phyloP scores from a whole-genome alignment of 2,113 vertebrate species.

The zebrafish (Danio rerio) region DNA sequence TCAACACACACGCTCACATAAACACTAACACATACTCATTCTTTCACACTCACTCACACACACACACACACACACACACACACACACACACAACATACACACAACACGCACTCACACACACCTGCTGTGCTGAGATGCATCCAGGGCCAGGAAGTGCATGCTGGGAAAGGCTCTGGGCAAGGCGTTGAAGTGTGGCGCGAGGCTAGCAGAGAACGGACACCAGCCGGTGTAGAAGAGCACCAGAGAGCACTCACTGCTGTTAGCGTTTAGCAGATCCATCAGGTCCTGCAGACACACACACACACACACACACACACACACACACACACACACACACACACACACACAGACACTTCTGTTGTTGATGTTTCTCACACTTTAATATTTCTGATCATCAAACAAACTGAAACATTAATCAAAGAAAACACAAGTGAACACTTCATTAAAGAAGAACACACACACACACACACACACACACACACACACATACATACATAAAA shows the following conservation, averaged over 20 bases:
- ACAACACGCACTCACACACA: slow-evolving; percentile 56
- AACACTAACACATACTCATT: not conserved
- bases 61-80: no score
- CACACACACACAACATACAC: no score
- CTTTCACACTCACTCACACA: not conserved
- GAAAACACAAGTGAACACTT: no score
- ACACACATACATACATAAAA: no score
- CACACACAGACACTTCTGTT: no score
- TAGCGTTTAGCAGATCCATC: slow-evolving; percentile 94
- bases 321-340: no score
- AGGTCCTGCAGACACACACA: slow-evolving; percentile 82
- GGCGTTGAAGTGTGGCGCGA: slow-evolving; percentile 96
- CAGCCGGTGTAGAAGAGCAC: slow-evolving; percentile 94
- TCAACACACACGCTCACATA: not conserved
- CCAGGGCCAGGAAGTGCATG: slow-evolving; percentile 91
- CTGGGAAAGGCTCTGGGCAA: slow-evolving; percentile 90
- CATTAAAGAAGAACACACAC: no score
- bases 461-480: no score
- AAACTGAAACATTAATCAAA: no score
- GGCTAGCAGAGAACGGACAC: slow-evolving; percentile 93
- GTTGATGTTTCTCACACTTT: no score
- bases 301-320: not conserved
- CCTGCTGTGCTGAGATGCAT: slow-evolving; percentile 98
- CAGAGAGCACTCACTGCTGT: slow-evolving; percentile 89
- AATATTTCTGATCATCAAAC: not conserved